phyloP scores from a whole-genome alignment of 2,113 vertebrate species.

The Cheirogaleus medius region DNA sequence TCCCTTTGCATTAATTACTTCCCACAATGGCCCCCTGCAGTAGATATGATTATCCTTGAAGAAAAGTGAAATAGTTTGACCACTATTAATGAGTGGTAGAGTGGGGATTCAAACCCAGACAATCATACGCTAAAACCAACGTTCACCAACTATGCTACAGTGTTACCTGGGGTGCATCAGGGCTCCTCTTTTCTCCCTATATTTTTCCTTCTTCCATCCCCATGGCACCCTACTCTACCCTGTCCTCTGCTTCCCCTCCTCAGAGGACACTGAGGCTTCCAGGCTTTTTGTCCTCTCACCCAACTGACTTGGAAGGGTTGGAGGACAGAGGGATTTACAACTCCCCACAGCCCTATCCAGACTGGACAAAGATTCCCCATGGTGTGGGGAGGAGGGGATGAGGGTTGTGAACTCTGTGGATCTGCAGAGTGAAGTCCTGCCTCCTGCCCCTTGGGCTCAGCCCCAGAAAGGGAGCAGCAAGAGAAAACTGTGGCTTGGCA shows the following conservation, averaged over 20 bases:
- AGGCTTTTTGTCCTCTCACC: not conserved
- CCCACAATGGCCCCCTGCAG: not conserved
- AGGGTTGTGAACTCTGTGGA: not conserved
- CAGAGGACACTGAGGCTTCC: not conserved
- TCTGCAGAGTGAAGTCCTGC: not conserved
- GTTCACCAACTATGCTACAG: not conserved
- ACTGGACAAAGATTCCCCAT: not conserved
- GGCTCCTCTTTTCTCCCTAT: not conserved
- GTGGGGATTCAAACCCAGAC: not conserved
- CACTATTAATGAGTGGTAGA: not conserved
- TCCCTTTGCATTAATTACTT: not conserved
- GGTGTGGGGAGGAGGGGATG: not conserved
- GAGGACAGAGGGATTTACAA: not conserved
- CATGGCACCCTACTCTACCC: rapidly evolving
- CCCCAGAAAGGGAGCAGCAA: not conserved
- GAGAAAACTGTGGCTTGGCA: not conserved
- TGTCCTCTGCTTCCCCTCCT: not conserved
- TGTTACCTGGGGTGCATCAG: rapidly evolving
- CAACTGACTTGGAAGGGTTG: not conserved
- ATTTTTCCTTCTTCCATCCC: not conserved
- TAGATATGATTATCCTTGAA: not conserved
- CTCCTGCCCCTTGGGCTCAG: not conserved
- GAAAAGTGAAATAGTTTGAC: not conserved
- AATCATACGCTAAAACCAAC: not conserved
- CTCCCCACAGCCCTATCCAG: not conserved